Evolutionary conservation across 2,888 invertebrate genomes (phyloP).

Genomic region (Drosophila anomelani): DNA sequence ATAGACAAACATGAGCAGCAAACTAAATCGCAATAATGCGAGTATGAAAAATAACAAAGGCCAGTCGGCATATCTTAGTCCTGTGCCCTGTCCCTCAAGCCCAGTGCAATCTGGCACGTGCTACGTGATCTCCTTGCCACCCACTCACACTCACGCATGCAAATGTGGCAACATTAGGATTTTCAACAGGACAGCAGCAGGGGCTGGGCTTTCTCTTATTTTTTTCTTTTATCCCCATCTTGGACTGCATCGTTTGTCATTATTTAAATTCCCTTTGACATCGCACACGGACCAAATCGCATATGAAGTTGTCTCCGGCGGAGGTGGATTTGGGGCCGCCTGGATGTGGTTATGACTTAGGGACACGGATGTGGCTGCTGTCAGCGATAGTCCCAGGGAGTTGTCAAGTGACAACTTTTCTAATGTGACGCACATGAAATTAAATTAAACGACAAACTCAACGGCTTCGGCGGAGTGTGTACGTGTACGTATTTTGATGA

Average conservation of each 20-base stretch:
- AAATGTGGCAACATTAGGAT: constrained; percentile 82
- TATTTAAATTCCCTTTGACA: constrained; percentile 83
- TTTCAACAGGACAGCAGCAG: constrained; percentile 72
- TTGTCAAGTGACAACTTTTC: constrained; percentile 55
- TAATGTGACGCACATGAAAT: constrained; percentile 66
- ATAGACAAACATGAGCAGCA: constrained; percentile 41
- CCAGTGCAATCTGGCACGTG: constrained; percentile 76
- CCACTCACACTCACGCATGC: constrained; percentile 57
- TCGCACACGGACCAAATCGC: constrained; percentile 66
- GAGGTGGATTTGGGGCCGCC: constrained; percentile 3
- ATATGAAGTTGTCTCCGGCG: constrained; percentile 72
- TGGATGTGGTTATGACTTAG: not conserved
- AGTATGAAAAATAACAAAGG: constrained; percentile 65
- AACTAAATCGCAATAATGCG: constrained; percentile 69
- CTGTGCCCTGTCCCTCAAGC: constrained; percentile 21
- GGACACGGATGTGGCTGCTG: constrained; percentile 27
- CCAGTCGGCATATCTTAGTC: not conserved
- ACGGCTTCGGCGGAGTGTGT: constrained; percentile 43
- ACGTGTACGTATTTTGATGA: not conserved
- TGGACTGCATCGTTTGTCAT: constrained; percentile 81
- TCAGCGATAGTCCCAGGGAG: constrained; percentile 38
- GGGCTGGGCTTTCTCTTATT: not conserved
- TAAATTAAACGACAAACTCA: constrained; percentile 82
- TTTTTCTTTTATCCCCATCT: constrained; percentile 33
- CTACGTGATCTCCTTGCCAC: constrained; percentile 66